Base-by-base conservation (phyloP, 2,113 vertebrate genomes). In the Lates calcarifer region DNA sequence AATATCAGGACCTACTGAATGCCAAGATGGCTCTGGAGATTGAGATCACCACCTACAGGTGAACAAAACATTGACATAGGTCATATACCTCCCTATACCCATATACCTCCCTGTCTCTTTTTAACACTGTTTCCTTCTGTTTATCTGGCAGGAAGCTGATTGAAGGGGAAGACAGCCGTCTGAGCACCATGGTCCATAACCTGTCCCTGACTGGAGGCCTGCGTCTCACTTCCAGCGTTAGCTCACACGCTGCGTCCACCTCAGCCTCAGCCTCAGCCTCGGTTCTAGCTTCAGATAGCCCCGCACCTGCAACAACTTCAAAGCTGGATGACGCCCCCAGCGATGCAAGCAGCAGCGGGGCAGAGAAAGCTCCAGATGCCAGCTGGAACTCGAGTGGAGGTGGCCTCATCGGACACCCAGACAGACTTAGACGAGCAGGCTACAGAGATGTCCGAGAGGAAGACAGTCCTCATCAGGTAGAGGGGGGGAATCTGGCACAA, bases 41-140 rank as follows among this genome's bases (percentile, higher is more conserved):
- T 66, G 95, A 96, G 88, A 95, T 96, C 74, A 89, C 89, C 73
- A 95, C 96, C 61, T 95, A 95, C 89, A 95, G 95, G 94, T 96
- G 69, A 90, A 63, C 20, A 39, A 20, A 56, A 37, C 39, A 18
- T 9, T 28, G 12, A 10, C 9, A 0, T 37, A 51, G 53, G 41
- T 51, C 15, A 5, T 13, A 13, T 55, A 55, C 4, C n/a, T 13
- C 11, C 12, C 12, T 51, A 5, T 13, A 2, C n/a, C n/a, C n/a
- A n/a, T n/a, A n/a, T n/a, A n/a, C n/a, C n/a, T 15, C 31, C 20
- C 20, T 45, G 22, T 33, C 22, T n/a, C 12, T 26, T 41, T 51
- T 35, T 7, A 71, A 31, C 41, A 41, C 66, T 3, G 2, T 18
- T 69, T 11, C 10, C 0, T 10, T 63, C 20, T 62, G n/a, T 77